Conservation (phyloP, 2,888 invertebrate genomes). For the Pediacus dermestoides region DNA sequence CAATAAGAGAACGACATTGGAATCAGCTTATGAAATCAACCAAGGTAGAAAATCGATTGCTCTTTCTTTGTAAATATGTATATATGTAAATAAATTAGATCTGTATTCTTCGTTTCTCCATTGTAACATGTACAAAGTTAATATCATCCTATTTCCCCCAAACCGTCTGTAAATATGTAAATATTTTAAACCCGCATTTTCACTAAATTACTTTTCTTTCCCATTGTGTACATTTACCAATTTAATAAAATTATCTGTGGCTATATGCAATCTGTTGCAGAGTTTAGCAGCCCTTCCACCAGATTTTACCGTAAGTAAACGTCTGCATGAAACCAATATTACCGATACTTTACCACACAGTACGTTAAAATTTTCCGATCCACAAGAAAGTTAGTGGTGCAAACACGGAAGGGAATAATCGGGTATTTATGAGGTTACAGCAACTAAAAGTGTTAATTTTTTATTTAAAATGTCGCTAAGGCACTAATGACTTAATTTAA, state of each 20-base stretch:
- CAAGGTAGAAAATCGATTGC: slow-evolving; percentile 60
- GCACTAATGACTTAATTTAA: no score
- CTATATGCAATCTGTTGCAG: slow-evolving; percentile 58
- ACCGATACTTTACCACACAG: no score
- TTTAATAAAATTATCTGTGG: slow-evolving; percentile 24
- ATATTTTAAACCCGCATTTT: slow-evolving; percentile 10
- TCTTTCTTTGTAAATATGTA: slow-evolving; percentile 11
- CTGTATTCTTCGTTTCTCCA: slow-evolving; percentile 17
- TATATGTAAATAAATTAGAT: slow-evolving; percentile 27
- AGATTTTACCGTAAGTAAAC: slow-evolving; percentile 73
- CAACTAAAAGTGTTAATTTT: no score
- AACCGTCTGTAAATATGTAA: slow-evolving; percentile 12
- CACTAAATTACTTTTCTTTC: slow-evolving; percentile 2
- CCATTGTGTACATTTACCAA: slow-evolving; percentile 24
- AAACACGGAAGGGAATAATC: no score
- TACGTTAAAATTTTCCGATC: no score
- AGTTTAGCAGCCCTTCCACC: slow-evolving; percentile 76
- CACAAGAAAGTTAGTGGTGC: no score
- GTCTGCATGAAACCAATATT: background rate
- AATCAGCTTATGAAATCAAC: slow-evolving; percentile 94
- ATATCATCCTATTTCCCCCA: slow-evolving; percentile 31
- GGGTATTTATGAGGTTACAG: no score
- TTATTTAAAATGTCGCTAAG: no score
- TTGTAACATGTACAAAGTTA: slow-evolving; percentile 31
- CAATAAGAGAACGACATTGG: slow-evolving; percentile 95